A percentile compares a stretch with the other conserved stretches of the same genome.
Evolutionary conservation across 1,140 invertebrate species (phyloP).

Genomic region (Patella vulgata): DNA sequence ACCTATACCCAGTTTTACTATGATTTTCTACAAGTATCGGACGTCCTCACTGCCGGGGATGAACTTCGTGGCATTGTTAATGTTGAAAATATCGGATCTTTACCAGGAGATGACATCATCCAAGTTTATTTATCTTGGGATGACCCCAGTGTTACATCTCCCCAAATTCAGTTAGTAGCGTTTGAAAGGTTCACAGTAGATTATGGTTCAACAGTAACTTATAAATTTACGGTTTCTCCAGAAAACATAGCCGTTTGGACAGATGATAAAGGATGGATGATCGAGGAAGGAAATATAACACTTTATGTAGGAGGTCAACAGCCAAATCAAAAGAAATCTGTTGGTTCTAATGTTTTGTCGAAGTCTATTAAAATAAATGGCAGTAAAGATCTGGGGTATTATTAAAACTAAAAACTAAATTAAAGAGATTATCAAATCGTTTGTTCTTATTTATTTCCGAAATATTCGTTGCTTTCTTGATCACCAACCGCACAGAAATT

Average conservation of each 20-base stretch:
- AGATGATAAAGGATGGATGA: slow-evolving; percentile 34
- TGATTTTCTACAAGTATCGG: slow-evolving; percentile 5
- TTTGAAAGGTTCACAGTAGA: slow-evolving; percentile 29
- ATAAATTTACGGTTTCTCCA: slow-evolving; percentile 20
- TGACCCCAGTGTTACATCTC: slow-evolving; percentile 26
- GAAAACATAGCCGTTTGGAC: slow-evolving; percentile 42
- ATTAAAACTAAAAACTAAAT: too few species aligned
- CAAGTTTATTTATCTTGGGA: slow-evolving; percentile 44
- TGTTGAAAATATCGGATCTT: slow-evolving; percentile 28
- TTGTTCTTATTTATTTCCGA: too few species aligned
- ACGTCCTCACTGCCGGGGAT: slow-evolving; percentile 8
- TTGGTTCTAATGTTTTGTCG: slow-evolving; percentile 46
- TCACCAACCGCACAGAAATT: too few species aligned
- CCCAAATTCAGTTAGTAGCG: slow-evolving; percentile 39
- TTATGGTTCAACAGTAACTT: not conserved
- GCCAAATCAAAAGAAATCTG: slow-evolving; percentile 43
- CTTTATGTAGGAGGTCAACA: slow-evolving; percentile 61
- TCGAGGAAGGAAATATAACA: slow-evolving; percentile 37
- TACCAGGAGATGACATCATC: slow-evolving; percentile 35
- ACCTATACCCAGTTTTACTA: slow-evolving; percentile 41
- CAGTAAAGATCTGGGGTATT: too few species aligned
- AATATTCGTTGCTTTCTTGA: too few species aligned
- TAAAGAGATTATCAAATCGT: too few species aligned
- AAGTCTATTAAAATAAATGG: too few species aligned
- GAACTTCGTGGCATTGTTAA: slow-evolving; percentile 18